Evolutionary conservation across 2,888 invertebrate genomes (phyloP).

Genomic region (Pollenia labialis): DNA sequence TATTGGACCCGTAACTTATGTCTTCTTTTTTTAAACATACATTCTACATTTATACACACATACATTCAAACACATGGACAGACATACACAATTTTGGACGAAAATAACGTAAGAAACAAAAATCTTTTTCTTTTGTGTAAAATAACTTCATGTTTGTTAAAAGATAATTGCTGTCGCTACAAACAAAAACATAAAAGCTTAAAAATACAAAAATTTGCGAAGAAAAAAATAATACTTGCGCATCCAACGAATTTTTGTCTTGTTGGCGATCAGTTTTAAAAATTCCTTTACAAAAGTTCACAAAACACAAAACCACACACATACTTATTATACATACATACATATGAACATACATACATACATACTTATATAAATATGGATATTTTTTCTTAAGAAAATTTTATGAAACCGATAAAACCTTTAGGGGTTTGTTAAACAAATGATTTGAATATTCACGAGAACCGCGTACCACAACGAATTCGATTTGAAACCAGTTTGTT

Average conservation of each 20-base stretch:
- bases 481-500: conserved; percentile 53
- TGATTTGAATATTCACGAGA: conserved; percentile 65
- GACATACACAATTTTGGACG: conserved; percentile 22
- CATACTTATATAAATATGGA: background rate
- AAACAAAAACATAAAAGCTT: conserved; percentile 46
- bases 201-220: conserved; percentile 20
- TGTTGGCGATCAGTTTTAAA: conserved; percentile 68
- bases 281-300: conserved; percentile 49
- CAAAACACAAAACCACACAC: conserved; percentile 10
- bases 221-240: conserved; percentile 32
- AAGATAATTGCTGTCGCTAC: conserved; percentile 72
- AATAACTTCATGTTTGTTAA: conserved; percentile 70
- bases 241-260: conserved; percentile 64
- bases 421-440: conserved; percentile 50
- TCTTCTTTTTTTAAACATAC: conserved; percentile 23
- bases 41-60: background rate
- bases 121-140: conserved; percentile 63
- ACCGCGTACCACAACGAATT: conserved; percentile 49
- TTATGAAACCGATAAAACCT: conserved; percentile 29
- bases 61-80: conserved; percentile 1
- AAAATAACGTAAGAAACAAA: conserved; percentile 54
- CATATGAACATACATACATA: background rate
- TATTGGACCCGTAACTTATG: conserved; percentile 55
- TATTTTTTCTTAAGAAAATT: conserved; percentile 45
- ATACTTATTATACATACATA: background rate